Conservation (phyloP, 2,888 invertebrate species). For the Pollenia amentaria region DNA sequence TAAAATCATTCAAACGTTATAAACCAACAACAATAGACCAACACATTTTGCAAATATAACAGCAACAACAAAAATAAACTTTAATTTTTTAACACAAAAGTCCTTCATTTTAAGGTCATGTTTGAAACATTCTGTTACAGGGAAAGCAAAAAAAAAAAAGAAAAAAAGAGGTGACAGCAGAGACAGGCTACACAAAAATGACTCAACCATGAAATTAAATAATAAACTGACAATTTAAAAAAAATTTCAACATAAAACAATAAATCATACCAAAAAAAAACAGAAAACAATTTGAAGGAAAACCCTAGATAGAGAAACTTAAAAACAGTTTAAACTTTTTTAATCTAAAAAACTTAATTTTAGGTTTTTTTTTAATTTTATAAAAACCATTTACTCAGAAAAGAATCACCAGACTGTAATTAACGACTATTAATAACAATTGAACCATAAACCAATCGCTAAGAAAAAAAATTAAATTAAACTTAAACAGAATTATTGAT, state of each 20-base stretch:
- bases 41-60: slow-evolving; percentile 16
- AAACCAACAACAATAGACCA: slow-evolving; percentile 12
- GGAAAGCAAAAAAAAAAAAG: neutral
- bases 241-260: slow-evolving; percentile 2
- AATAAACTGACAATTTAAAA: slow-evolving; percentile 49
- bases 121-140: neutral
- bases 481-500: slow-evolving; percentile 11
- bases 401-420: slow-evolving; percentile 59
- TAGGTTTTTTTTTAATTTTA: no score
- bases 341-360: no score
- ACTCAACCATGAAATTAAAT: slow-evolving; percentile 68
- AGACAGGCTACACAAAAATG: slow-evolving; percentile 47
- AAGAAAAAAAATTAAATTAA: neutral
- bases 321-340: no score
- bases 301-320: no score
- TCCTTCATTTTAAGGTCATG: slow-evolving; percentile 64
- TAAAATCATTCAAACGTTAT: slow-evolving; percentile 58
- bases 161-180: slow-evolving; percentile 26
- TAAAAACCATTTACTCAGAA: neutral
- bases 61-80: slow-evolving; percentile 47
- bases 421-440: slow-evolving; percentile 30
- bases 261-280: slow-evolving; percentile 45
- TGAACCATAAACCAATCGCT: slow-evolving; percentile 2
- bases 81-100: slow-evolving; percentile 41
- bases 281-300: neutral